Conservation (phyloP, 1,140 invertebrate species). For the Zaprionus ornatus region DNA sequence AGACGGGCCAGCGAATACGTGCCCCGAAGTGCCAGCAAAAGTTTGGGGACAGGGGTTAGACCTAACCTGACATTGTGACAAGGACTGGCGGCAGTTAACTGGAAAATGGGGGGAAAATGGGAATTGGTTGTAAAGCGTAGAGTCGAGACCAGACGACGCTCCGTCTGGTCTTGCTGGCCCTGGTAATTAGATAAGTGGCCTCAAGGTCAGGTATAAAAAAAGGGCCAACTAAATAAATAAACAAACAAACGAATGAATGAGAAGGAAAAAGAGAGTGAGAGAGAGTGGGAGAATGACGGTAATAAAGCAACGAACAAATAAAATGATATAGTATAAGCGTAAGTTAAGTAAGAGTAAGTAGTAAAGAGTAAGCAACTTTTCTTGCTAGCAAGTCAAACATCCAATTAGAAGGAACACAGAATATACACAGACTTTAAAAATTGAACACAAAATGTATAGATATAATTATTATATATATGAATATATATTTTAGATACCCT, state of each 20-base stretch:
- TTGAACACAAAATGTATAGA: slow-evolving; percentile 54
- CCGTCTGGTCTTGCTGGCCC: slow-evolving; percentile 57
- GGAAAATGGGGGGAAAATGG: background rate
- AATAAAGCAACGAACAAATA: slow-evolving; percentile 55
- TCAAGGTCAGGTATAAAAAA: slow-evolving; percentile 77
- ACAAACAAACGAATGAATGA: slow-evolving; percentile 45
- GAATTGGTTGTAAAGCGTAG: background rate
- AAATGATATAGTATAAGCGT: slow-evolving; percentile 45
- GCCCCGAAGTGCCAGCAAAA: slow-evolving; percentile 17
- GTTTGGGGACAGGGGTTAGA: background rate
- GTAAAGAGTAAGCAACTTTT: slow-evolving; percentile 52
- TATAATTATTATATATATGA: slow-evolving; percentile 8
- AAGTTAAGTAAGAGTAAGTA: slow-evolving; percentile 37
- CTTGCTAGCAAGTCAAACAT: slow-evolving; percentile 78
- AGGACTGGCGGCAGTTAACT: slow-evolving; percentile 1
- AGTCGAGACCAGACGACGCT: slow-evolving; percentile 36
- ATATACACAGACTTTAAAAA: slow-evolving; percentile 73
- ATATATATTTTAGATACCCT: slow-evolving; percentile 32
- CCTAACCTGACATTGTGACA: background rate
- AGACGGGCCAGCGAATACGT: slow-evolving; percentile 27
- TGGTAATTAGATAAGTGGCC: slow-evolving; percentile 79
- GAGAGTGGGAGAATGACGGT: slow-evolving; percentile 18
- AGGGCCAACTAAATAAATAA: slow-evolving; percentile 54
- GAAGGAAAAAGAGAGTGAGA: slow-evolving; percentile 11
- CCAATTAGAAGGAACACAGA: slow-evolving; percentile 74